Evolutionary conservation across 2,113 vertebrate species (phyloP).

Genomic region (Anguilla rostrata): DNA sequence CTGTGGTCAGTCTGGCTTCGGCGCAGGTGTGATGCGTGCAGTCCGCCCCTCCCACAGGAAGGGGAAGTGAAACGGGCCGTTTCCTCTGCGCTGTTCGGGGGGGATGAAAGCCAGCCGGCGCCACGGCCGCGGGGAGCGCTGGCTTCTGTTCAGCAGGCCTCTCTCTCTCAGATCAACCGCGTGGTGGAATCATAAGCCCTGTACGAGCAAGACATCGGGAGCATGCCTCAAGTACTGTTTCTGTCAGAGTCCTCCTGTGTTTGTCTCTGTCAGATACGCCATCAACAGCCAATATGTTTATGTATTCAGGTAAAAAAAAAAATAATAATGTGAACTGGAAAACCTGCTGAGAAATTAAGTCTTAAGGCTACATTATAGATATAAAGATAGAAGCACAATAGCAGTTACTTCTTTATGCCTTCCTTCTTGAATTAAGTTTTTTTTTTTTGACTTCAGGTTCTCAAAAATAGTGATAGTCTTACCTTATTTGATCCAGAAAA

Average conservation of each 20-base stretch:
- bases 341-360: background rate
- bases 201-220: conserved; percentile 9
- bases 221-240: conserved; percentile 49
- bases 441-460: background rate
- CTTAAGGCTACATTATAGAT: background rate
- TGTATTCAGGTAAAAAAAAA: conserved; percentile 13
- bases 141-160: background rate
- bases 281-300: background rate
- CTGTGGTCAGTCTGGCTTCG: background rate
- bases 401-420: background rate
- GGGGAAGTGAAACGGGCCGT: background rate
- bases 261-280: conserved; percentile 55
- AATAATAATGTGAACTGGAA: conserved; percentile 14
- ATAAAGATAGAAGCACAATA: conserved; percentile 62
- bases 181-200: conserved; percentile 53
- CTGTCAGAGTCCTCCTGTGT: conserved; percentile 37
- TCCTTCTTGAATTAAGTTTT: conserved; percentile 14
- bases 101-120: too few species aligned
- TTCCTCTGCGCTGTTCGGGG: too few species aligned
- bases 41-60: background rate
- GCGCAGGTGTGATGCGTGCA: background rate
- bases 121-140: background rate
- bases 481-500: background rate
- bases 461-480: background rate
- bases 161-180: conserved; percentile 57